A percentile compares a stretch with the other conserved stretches of the same genome.
These are phyloP conservation scores for Megalonaias nervosa DNA, from an alignment of 1,140 invertebrate genomes.

Conservation along the genomic window DNA sequence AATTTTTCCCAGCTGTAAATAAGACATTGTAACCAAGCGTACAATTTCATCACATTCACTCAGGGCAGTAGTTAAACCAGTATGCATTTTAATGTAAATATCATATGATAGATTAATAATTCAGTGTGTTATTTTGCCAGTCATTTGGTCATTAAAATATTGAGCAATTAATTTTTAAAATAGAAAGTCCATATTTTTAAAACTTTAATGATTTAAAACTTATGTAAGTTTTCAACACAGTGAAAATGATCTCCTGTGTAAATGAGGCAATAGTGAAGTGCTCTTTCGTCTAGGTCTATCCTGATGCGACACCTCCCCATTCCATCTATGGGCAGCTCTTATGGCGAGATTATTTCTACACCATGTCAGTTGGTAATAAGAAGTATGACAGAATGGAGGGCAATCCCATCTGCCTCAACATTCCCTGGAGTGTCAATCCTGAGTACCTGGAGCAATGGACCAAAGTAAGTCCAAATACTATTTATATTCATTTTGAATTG, in stretches of 20 bases:
- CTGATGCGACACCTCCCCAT: conserved; percentile 76
- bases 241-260: conserved; percentile 6
- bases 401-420: conserved; percentile 93
- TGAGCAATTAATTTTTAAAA: too few relatives aligned
- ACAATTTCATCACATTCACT: too few relatives aligned
- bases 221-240: neutral
- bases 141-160: too few relatives aligned
- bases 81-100: too few relatives aligned
- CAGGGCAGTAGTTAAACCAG: too few relatives aligned
- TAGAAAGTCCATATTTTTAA: too few relatives aligned
- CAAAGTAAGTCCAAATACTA: conserved; percentile 77
- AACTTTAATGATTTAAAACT: neutral
- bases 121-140: too few relatives aligned
- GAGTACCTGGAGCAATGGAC: conserved; percentile 90
- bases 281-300: conserved; percentile 24
- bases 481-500: neutral
- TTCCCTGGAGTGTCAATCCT: conserved; percentile 89
- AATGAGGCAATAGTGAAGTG: conserved; percentile 3
- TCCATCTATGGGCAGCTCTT: conserved; percentile 89
- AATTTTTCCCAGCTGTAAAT: too few relatives aligned
- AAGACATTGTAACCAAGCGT: too few relatives aligned
- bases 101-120: too few relatives aligned
- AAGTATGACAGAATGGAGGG: conserved; percentile 90
- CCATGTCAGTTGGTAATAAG: conserved; percentile 88
- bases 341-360: conserved; percentile 95